A percentile compares a stretch with the other conserved stretches of the same genome.
Evolutionary conservation across 2,113 vertebrate species (phyloP).

Genomic region (Platycercus adscitus): DNA sequence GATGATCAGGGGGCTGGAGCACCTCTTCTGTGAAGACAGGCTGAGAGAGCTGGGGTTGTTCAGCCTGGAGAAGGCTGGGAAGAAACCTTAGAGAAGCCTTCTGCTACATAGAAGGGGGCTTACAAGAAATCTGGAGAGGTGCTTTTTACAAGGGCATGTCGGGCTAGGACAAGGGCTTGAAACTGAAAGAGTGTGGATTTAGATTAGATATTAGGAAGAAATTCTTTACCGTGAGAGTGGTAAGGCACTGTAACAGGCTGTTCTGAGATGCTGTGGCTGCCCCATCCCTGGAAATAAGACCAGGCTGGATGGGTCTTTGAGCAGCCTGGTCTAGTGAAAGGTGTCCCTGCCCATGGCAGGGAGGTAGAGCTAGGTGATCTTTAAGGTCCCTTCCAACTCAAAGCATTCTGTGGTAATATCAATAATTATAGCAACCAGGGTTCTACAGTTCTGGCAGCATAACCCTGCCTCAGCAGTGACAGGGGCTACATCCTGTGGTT

Average conservation of each 20-base stretch:
- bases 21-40: neutral
- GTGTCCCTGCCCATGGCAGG: too few relatives aligned
- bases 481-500: fast-evolving
- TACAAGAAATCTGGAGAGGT: neutral
- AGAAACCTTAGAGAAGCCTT: neutral
- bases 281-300: neutral
- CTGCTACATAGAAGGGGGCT: neutral
- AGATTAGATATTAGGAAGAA: neutral
- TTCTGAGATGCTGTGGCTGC: neutral
- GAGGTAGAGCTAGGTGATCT: neutral
- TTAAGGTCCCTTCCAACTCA: neutral
- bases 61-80: neutral
- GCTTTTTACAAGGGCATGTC: neutral
- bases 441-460: neutral
- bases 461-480: neutral
- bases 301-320: neutral
- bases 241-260: neutral
- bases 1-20: neutral
- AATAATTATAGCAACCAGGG: neutral
- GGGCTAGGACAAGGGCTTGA: neutral
- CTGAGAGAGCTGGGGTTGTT: neutral
- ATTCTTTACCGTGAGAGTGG: neutral
- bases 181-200: neutral
- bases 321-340: neutral
- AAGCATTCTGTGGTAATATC: neutral